Conservation (phyloP, 2,888 invertebrate species). For the Brachyptera putata region DNA sequence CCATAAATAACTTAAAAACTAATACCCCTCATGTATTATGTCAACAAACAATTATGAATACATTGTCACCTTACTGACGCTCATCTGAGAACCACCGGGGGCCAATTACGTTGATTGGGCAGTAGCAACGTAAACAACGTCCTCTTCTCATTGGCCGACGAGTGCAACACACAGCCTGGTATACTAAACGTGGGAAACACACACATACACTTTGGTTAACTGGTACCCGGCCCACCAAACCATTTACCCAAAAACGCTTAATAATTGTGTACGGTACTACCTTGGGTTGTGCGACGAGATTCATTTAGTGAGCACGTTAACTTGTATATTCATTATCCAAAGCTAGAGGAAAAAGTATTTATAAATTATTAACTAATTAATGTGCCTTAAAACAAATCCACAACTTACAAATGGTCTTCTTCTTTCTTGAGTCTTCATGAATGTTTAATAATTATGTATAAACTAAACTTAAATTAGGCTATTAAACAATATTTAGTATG, state of each 20-base stretch:
- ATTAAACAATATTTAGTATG: too few species aligned
- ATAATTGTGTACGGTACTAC: not conserved
- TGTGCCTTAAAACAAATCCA: too few species aligned
- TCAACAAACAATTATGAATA: conserved; percentile 23
- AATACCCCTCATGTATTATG: conserved; percentile 9
- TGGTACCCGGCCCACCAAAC: not conserved
- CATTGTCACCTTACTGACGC: conserved; percentile 29
- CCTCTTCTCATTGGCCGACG: conserved; percentile 17
- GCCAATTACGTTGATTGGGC: too few species aligned
- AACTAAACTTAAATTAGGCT: too few species aligned
- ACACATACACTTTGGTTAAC: conserved; percentile 8
- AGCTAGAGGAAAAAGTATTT: conserved; percentile 5
- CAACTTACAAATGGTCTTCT: too few species aligned
- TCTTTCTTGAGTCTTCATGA: too few species aligned
- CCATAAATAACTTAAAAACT: too few species aligned
- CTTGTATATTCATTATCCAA: too few species aligned
- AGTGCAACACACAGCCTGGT: not conserved
- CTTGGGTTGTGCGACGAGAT: not conserved
- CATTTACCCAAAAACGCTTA: too few species aligned
- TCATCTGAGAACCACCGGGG: conserved; percentile 10
- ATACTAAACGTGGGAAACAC: conserved; percentile 4
- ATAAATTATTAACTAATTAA: too few species aligned
- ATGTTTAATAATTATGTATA: too few species aligned
- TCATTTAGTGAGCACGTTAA: not conserved
- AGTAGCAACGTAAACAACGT: too few species aligned